Evolutionary conservation across 2,888 invertebrate species (phyloP).

Genomic region (Oligia fasciuncula): DNA sequence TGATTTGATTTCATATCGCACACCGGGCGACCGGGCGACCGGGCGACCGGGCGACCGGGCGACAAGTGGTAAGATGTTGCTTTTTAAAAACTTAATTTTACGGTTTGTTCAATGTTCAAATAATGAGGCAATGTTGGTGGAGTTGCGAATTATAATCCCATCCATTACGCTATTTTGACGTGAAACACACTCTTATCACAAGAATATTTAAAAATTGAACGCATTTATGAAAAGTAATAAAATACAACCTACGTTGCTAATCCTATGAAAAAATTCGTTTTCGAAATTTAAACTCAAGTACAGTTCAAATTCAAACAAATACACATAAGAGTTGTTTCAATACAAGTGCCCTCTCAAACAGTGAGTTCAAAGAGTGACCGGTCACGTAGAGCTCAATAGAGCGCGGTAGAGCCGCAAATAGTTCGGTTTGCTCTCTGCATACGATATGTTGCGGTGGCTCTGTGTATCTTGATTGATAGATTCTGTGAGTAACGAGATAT

Average conservation of each 20-base stretch:
- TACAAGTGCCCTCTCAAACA: slow-evolving; percentile 17
- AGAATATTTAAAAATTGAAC: background rate
- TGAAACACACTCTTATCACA: background rate
- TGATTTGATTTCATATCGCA: too few relatives aligned
- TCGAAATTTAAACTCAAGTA: background rate
- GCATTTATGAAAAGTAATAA: background rate
- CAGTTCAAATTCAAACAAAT: background rate
- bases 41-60: too few relatives aligned
- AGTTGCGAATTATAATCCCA: background rate
- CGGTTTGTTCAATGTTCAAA: background rate
- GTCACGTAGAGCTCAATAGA: slow-evolving; percentile 26
- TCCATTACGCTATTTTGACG: background rate
- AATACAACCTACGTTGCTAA: background rate
- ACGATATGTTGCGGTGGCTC: slow-evolving; percentile 24
- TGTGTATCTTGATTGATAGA: slow-evolving; percentile 29
- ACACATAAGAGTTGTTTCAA: slow-evolving; percentile 17
- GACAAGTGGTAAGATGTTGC: background rate
- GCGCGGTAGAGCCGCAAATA: slow-evolving; percentile 34
- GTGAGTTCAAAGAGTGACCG: slow-evolving; percentile 20
- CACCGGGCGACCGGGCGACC: too few relatives aligned
- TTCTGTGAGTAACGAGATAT: background rate
- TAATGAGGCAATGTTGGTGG: too few relatives aligned
- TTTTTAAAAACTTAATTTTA: too few relatives aligned
- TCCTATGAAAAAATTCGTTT: background rate
- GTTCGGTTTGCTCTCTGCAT: slow-evolving; percentile 36